A percentile compares a stretch with the other conserved stretches of the same genome.
Conservation (phyloP, 2,113 vertebrate species). For the Dasyornis broadbenti region DNA sequence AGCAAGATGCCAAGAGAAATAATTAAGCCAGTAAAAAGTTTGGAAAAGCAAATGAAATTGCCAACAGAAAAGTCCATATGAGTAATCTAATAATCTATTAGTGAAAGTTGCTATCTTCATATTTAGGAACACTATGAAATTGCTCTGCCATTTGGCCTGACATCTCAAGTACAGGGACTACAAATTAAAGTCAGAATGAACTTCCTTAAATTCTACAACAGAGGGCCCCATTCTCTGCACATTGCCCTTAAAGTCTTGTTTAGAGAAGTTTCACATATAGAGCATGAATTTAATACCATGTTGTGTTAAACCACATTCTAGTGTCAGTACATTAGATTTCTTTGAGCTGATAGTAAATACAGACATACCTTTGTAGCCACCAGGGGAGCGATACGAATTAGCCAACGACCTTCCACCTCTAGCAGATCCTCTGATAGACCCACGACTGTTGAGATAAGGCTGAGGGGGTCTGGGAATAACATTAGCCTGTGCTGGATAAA, state of each 20-base stretch:
- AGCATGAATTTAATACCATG: background rate
- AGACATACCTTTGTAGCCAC: constrained; percentile 82
- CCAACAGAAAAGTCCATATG: background rate
- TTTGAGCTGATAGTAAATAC: background rate
- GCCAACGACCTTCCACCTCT: constrained; percentile 77
- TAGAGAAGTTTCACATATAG: background rate
- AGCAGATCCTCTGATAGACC: constrained; percentile 81
- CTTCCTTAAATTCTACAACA: background rate
- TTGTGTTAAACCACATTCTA: background rate
- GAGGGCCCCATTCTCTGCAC: background rate
- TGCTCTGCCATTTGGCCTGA: background rate
- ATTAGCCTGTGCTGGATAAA: constrained; percentile 76
- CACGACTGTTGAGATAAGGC: constrained; percentile 75
- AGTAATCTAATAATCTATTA: background rate
- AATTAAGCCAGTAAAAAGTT: background rate
- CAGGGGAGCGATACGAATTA: constrained; percentile 76
- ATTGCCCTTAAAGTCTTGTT: background rate
- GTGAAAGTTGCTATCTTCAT: background rate
- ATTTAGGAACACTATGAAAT: background rate
- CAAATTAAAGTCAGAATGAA: background rate
- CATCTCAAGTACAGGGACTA: background rate
- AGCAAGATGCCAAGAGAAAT: background rate
- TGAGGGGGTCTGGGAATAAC: constrained; percentile 74
- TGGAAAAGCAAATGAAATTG: background rate
- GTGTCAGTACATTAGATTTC: background rate